Conservation (phyloP, 2,797 vertebrate genomes). For the Miichthys miiuy region DNA sequence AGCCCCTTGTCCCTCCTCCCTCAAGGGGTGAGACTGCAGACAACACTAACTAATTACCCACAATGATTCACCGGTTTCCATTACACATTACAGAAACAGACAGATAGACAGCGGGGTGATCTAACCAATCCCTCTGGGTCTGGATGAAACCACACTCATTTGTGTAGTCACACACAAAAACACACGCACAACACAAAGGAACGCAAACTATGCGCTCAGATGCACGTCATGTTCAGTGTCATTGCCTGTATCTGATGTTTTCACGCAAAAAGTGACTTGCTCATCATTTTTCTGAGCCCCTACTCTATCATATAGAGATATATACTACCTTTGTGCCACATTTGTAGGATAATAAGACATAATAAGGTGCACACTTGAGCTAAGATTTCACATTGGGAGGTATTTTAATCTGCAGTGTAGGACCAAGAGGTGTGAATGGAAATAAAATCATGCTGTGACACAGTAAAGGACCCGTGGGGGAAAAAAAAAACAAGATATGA, state of each 20-base stretch:
- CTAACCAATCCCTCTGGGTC: constrained; percentile 51
- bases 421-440: constrained; percentile 12
- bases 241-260: constrained; percentile 24
- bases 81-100: constrained; percentile 44
- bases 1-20: constrained; percentile 35
- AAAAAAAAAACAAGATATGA: constrained; percentile 33
- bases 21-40: constrained; percentile 39
- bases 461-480: constrained; percentile 19
- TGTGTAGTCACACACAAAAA: constrained; percentile 34
- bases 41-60: constrained; percentile 59
- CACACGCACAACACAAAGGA: constrained; percentile 34
- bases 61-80: constrained; percentile 69
- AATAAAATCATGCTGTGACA: constrained; percentile 46
- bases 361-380: not conserved
- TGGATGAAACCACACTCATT: constrained; percentile 51
- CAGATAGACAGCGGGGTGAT: constrained; percentile 53
- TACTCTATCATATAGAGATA: not conserved
- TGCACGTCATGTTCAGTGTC: constrained; percentile 15
- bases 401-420: constrained; percentile 40
- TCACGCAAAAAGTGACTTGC: constrained; percentile 10
- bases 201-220: constrained; percentile 19
- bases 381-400: constrained; percentile 16
- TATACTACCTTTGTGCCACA: not conserved
- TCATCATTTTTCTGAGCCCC: constrained; percentile 15
- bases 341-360: constrained; percentile 4